These are phyloP conservation scores for Encarsia formosa DNA, from an alignment of 2,888 invertebrate genomes.

Conservation along the genomic window DNA sequence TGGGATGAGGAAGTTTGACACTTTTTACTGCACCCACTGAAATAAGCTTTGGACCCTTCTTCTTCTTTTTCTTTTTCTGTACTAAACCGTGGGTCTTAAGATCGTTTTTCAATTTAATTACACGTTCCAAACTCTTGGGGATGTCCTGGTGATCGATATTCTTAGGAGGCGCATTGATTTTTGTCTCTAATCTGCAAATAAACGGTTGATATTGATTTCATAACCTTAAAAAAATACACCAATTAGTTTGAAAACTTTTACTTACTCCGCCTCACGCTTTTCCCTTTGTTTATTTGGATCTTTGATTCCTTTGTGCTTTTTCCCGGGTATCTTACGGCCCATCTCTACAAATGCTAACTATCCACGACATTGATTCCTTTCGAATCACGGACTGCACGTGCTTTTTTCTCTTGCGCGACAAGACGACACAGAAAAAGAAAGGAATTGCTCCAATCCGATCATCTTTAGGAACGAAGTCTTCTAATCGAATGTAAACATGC, in stretches of 20 bases:
- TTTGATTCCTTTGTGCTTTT: conserved; percentile 73
- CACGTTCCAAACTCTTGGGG: conserved; percentile 64
- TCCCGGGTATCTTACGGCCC: conserved; percentile 77
- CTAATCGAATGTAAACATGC: too few species aligned
- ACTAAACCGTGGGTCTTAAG: conserved; percentile 48
- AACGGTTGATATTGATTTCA: neutral
- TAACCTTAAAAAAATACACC: conserved; percentile 13
- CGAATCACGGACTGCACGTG: conserved; percentile 7
- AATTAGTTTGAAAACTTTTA: conserved; percentile 14
- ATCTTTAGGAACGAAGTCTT: too few species aligned
- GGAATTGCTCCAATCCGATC: too few species aligned
- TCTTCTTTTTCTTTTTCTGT: conserved; percentile 44
- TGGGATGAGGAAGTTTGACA: conserved; percentile 29
- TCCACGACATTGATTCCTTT: conserved; percentile 19
- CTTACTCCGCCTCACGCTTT: conserved; percentile 61
- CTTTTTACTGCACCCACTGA: conserved; percentile 17
- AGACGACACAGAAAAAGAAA: conserved; percentile 2
- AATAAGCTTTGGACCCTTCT: conserved; percentile 28
- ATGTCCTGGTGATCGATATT: conserved; percentile 69
- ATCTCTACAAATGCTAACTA: too few species aligned
- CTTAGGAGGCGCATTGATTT: conserved; percentile 72
- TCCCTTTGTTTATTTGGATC: conserved; percentile 72
- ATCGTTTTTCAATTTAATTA: conserved; percentile 60
- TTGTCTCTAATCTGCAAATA: conserved; percentile 60
- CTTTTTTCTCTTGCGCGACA: too few species aligned